These are phyloP conservation scores for Illadopsis cleaveri DNA, from an alignment of 2,113 vertebrate species.

Conservation along the genomic window DNA sequence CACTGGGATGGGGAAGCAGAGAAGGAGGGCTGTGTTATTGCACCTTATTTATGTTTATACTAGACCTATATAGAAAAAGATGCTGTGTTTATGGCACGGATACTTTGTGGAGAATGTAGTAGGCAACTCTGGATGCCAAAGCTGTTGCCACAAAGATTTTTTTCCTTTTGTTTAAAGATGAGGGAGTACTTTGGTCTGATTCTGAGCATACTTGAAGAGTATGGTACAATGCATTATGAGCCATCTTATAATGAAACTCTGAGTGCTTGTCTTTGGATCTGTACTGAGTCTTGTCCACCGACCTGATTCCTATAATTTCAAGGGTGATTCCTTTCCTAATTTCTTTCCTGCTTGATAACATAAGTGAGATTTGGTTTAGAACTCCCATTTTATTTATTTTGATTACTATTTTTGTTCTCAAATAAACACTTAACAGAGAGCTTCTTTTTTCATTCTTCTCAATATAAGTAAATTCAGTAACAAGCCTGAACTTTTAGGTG, in stretches of 20 bases:
- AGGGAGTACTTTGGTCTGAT: neutral
- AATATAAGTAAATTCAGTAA: neutral
- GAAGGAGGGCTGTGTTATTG: neutral
- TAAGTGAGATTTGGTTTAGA: slow-evolving; percentile 1
- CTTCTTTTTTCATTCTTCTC: neutral
- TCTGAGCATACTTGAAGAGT: neutral
- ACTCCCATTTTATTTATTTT: neutral
- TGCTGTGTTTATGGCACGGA: neutral
- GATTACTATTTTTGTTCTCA: neutral
- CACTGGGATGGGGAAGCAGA: neutral
- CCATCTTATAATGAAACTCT: neutral
- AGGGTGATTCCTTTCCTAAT: neutral
- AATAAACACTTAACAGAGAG: neutral
- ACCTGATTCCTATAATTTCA: neutral
- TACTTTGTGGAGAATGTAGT: neutral
- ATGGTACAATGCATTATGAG: neutral
- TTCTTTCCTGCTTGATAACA: neutral
- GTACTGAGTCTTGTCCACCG: neutral
- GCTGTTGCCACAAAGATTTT: neutral
- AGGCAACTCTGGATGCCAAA: neutral
- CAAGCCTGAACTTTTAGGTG: neutral
- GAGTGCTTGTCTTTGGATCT: neutral
- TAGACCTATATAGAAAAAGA: neutral
- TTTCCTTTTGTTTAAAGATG: neutral
- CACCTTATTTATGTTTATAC: neutral